A percentile compares a stretch with the other conserved stretches of the same genome.
phyloP scores from a whole-genome alignment of 1,140 invertebrate species.

The Drosophila varians region DNA sequence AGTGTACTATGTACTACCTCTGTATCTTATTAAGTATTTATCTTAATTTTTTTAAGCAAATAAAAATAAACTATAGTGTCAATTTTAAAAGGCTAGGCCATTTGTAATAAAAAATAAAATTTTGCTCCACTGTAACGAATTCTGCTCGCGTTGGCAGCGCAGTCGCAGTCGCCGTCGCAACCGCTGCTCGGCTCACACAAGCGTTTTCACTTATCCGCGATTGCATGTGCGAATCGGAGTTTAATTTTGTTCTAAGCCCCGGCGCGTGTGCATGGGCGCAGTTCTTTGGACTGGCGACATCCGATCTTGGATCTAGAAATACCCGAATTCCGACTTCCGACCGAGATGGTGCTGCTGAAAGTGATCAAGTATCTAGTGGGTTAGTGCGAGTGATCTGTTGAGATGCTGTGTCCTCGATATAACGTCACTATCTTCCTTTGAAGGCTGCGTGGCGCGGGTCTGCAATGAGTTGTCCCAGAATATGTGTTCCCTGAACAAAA shows the following conservation, averaged over 20 bases:
- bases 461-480: conserved; percentile 75
- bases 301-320: not conserved
- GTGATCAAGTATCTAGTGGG: conserved; percentile 77
- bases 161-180: conserved; percentile 7
- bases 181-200: conserved; percentile 41
- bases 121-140: conserved; percentile 47
- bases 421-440: conserved; percentile 22
- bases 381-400: conserved; percentile 49
- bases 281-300: conserved; percentile 14
- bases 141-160: conserved; percentile 2
- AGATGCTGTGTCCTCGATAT: not conserved
- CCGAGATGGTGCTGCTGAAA: conserved; percentile 74
- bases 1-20: no score
- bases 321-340: not conserved
- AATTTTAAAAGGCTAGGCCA: no score
- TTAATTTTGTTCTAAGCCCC: conserved; percentile 82
- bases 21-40: no score
- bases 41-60: no score
- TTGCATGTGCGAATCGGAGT: conserved; percentile 58
- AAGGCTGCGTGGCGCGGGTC: conserved; percentile 67
- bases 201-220: conserved; percentile 69
- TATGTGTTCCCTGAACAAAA: conserved; percentile 71
- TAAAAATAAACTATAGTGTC: no score
- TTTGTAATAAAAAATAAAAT: not conserved
- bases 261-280: conserved; percentile 68